A percentile compares a stretch with the other conserved stretches of the same genome.
phyloP scores from a whole-genome alignment of 2,113 vertebrate genomes.

The Tragelaphus strepsiceros region DNA sequence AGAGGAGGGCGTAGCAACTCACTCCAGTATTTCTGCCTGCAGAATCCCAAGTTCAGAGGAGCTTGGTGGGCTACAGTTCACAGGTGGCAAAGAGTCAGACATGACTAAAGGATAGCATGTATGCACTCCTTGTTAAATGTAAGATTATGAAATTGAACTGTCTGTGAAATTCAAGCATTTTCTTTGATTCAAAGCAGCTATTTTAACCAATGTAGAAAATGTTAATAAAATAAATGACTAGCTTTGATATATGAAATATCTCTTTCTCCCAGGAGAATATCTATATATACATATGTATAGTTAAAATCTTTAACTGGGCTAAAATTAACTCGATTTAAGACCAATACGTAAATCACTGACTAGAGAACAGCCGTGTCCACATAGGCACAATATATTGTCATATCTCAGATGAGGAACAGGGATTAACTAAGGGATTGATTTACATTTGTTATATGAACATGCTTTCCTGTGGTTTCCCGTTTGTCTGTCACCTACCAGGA shows the following conservation, averaged over 20 bases:
- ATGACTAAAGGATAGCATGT: neutral
- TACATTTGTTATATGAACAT: neutral
- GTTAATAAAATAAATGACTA: neutral
- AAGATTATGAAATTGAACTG: neutral
- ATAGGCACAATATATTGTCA: neutral
- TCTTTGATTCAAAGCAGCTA: neutral
- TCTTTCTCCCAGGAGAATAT: neutral
- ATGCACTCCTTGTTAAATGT: neutral
- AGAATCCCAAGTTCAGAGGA: neutral
- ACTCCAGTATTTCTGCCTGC: neutral
- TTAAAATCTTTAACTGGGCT: neutral
- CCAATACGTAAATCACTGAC: neutral
- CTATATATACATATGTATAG: neutral
- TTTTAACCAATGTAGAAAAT: neutral
- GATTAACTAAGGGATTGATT: neutral
- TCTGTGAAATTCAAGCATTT: neutral
- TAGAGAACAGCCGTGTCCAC: neutral
- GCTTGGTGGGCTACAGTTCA: neutral
- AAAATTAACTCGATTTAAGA: neutral
- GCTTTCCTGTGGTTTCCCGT: neutral
- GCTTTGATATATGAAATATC: neutral
- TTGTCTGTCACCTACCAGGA: neutral
- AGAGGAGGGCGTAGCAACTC: neutral
- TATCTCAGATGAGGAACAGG: neutral
- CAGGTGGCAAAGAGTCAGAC: neutral